These are phyloP conservation scores for Gerris lacustris DNA, from an alignment of 2,888 invertebrate species.

Conservation along the genomic window DNA sequence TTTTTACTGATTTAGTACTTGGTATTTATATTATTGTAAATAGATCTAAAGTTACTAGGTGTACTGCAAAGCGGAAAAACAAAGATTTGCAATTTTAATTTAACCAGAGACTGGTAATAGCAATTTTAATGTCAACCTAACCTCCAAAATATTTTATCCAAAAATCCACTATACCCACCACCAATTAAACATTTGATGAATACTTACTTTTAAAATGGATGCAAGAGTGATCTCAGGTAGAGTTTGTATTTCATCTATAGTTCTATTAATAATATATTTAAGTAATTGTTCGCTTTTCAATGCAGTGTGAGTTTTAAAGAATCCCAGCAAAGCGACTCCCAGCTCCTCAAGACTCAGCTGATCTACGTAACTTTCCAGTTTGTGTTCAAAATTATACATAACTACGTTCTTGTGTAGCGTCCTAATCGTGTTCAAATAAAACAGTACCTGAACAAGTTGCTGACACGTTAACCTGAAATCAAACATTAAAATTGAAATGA, in stretches of 20 bases:
- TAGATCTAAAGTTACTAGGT: too few relatives aligned
- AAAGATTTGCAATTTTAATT: too few relatives aligned
- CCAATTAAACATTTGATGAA: neutral
- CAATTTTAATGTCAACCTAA: too few relatives aligned
- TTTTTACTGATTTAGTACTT: too few relatives aligned
- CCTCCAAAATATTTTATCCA: too few relatives aligned
- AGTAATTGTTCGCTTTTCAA: slow-evolving; percentile 44
- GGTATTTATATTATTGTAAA: too few relatives aligned
- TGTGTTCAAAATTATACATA: slow-evolving; percentile 53
- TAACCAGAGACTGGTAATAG: too few relatives aligned
- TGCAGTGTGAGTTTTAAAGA: slow-evolving; percentile 60
- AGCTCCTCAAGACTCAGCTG: slow-evolving; percentile 52
- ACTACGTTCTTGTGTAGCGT: slow-evolving; percentile 40
- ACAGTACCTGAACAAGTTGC: slow-evolving; percentile 55
- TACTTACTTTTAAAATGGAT: slow-evolving; percentile 48
- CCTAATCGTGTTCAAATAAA: slow-evolving; percentile 50
- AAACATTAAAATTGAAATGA: neutral
- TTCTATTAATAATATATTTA: slow-evolving; percentile 41
- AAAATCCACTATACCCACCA: too few relatives aligned
- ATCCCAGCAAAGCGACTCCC: slow-evolving; percentile 59
- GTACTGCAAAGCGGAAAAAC: too few relatives aligned
- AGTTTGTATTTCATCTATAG: slow-evolving; percentile 41
- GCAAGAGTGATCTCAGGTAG: slow-evolving; percentile 54
- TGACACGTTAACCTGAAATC: slow-evolving; percentile 42
- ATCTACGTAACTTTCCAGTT: slow-evolving; percentile 42